These are phyloP conservation scores for Coenobita brevimanus DNA, from an alignment of 1,140 invertebrate genomes.

Conservation along the genomic window DNA sequence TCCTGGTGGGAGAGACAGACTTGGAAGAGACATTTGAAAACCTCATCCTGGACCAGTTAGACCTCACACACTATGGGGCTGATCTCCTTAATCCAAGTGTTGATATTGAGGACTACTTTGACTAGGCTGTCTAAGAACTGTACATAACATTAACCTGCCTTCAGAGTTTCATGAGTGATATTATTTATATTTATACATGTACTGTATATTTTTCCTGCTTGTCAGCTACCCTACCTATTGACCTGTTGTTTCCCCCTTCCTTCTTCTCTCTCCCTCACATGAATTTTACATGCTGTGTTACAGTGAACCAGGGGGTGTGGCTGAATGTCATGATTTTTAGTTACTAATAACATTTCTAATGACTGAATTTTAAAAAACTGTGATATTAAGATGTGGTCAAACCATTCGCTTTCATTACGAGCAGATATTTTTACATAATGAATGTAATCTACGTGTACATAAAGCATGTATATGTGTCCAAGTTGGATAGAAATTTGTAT, in stretches of 20 bases:
- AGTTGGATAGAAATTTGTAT: no score
- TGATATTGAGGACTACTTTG: conserved; percentile 99
- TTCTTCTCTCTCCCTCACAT: background rate
- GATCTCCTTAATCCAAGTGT: conserved; percentile 95
- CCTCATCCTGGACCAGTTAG: conserved; percentile 95
- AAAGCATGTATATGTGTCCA: no score
- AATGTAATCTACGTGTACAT: no score
- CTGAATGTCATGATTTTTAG: no score
- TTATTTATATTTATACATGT: background rate
- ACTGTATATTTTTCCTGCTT: background rate
- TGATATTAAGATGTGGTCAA: no score
- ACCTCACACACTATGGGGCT: conserved; percentile 90
- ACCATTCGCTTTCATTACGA: no score
- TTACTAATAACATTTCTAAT: no score
- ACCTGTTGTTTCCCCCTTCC: background rate
- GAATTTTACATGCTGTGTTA: background rate
- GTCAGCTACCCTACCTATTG: background rate
- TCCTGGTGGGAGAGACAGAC: conserved; percentile 94
- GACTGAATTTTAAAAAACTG: no score
- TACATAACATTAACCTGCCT: no score
- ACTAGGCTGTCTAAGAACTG: conserved; percentile 80
- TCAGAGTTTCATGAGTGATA: background rate
- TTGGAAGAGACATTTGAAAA: conserved; percentile 99
- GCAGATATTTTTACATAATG: no score
- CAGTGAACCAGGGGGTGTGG: no score